phyloP scores from a whole-genome alignment of 2,888 invertebrate species.

The Cerastis leucographa region DNA sequence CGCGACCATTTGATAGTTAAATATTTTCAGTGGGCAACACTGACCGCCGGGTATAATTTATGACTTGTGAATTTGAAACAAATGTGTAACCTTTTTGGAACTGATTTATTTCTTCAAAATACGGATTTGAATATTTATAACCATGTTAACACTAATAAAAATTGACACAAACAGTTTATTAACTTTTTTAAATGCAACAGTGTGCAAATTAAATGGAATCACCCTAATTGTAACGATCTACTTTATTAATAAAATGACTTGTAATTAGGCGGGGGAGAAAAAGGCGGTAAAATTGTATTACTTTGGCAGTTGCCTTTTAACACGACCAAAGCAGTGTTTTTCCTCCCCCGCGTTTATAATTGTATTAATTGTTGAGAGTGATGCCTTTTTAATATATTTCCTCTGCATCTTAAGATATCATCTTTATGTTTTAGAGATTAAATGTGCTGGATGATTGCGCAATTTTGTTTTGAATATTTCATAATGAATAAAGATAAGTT shows the following conservation, averaged over 20 bases:
- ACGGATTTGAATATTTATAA: not conserved
- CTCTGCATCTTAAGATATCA: slow-evolving; percentile 58
- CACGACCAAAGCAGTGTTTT: slow-evolving; percentile 84
- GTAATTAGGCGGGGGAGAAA: slow-evolving; percentile 89
- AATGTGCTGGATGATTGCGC: slow-evolving; percentile 48
- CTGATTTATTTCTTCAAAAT: slow-evolving; percentile 62
- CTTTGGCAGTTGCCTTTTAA: slow-evolving; percentile 79
- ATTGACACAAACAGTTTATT: slow-evolving; percentile 19
- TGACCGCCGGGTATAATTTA: slow-evolving; percentile 85
- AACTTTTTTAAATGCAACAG: slow-evolving; percentile 40
- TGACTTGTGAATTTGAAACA: slow-evolving; percentile 80
- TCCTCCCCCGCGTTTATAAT: slow-evolving; percentile 84
- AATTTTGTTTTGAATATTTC: slow-evolving; percentile 41
- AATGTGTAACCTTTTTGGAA: slow-evolving; percentile 66
- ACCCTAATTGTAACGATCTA: slow-evolving; percentile 85
- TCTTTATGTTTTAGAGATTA: slow-evolving; percentile 65
- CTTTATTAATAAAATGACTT: slow-evolving; percentile 88
- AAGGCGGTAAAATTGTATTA: slow-evolving; percentile 88
- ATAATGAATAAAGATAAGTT: not conserved
- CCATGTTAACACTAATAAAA: slow-evolving; percentile 40
- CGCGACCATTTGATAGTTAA: slow-evolving; percentile 89
- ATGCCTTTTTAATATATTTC: slow-evolving; percentile 80
- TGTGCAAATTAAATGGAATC: slow-evolving; percentile 70
- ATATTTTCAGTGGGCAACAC: slow-evolving; percentile 88
- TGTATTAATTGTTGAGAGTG: slow-evolving; percentile 86